These are phyloP conservation scores for Caenorhabditis japonica DNA, from an alignment of 2,888 invertebrate species.

Conservation along the genomic window DNA sequence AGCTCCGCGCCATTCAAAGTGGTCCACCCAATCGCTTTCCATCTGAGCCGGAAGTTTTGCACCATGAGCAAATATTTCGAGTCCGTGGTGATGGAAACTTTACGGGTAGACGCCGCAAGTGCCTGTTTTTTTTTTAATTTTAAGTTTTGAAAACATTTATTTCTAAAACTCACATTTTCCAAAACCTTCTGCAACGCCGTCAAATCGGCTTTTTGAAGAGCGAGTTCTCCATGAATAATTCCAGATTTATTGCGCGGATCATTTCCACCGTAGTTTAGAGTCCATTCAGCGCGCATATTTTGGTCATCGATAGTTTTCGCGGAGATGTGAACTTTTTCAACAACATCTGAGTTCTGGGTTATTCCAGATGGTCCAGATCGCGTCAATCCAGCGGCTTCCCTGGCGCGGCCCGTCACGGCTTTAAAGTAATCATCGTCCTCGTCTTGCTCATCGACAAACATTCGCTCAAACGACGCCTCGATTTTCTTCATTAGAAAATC, in stretches of 20 bases:
- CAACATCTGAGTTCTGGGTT: not conserved
- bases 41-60: not conserved
- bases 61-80: slow-evolving; percentile 5
- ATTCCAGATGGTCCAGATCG: not conserved
- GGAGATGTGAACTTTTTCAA: not conserved
- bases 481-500: not conserved
- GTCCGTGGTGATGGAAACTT: slow-evolving; percentile 1
- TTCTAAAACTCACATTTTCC: slow-evolving; percentile 1
- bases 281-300: not conserved
- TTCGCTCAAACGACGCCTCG: not conserved
- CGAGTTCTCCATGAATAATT: not conserved
- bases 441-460: not conserved
- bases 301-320: not conserved
- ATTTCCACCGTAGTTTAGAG: not conserved
- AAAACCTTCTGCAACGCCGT: not conserved
- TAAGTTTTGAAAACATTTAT: too few species aligned
- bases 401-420: not conserved
- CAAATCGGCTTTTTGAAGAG: not conserved
- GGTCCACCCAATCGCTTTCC: slow-evolving; percentile 7
- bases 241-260: not conserved
- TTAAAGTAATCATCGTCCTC: not conserved
- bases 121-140: not conserved
- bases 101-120: not conserved
- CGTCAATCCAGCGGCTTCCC: not conserved
- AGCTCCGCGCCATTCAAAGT: not conserved